phyloP scores from a whole-genome alignment of 2,113 vertebrate genomes.

The Fukomys damarensis region DNA sequence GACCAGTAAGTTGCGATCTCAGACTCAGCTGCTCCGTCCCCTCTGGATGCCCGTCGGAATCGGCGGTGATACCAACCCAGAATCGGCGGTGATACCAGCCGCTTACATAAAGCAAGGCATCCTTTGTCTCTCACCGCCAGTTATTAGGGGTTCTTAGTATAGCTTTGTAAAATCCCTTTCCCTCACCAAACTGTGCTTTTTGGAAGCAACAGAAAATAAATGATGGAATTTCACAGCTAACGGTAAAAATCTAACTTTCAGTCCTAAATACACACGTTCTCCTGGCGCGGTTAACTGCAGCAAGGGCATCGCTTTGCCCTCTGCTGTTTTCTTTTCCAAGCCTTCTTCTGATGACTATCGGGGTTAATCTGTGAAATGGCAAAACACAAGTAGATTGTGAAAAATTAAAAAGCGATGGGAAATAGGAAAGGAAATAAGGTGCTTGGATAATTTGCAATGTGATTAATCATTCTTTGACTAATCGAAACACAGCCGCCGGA shows the following conservation, averaged over 20 bases:
- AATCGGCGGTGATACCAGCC: neutral
- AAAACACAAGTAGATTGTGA: neutral
- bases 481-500: neutral
- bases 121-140: neutral
- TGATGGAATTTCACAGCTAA: neutral
- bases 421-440: neutral
- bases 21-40: neutral
- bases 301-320: neutral
- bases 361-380: neutral
- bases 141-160: neutral
- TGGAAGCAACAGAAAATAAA: slow-evolving; percentile 1
- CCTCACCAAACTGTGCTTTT: neutral
- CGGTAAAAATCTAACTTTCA: neutral
- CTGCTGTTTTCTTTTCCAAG: neutral
- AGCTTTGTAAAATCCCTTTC: neutral
- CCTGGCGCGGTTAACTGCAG: neutral
- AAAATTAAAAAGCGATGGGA: neutral
- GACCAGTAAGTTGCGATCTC: neutral
- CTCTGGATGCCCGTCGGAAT: neutral
- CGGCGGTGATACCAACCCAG: neutral
- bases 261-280: neutral
- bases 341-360: neutral
- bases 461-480: neutral
- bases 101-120: neutral
- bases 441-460: neutral